Evolutionary conservation across 2,113 vertebrate species (phyloP).

Genomic region (Azemiops feae): DNA sequence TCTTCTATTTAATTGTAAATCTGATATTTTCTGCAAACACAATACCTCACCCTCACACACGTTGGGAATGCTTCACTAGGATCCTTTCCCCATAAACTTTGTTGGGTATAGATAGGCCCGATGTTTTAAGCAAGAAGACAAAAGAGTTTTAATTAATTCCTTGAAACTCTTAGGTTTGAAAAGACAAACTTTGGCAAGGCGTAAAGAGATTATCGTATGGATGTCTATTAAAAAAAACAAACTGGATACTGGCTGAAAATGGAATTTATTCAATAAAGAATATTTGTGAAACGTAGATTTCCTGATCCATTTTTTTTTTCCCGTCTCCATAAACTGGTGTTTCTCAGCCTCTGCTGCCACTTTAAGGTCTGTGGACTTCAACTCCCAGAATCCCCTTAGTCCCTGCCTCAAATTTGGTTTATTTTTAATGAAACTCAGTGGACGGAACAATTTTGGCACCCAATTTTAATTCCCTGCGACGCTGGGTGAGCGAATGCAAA

Average conservation of each 20-base stretch:
- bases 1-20: background rate
- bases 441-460: too few relatives aligned
- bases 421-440: too few relatives aligned
- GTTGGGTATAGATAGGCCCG: background rate
- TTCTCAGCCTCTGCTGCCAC: too few relatives aligned
- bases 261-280: background rate
- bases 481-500: too few relatives aligned
- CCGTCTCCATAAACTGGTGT: too few relatives aligned
- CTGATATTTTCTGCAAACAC: background rate
- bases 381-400: too few relatives aligned
- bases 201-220: background rate
- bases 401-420: too few relatives aligned
- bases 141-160: background rate
- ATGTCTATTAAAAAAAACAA: background rate
- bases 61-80: background rate
- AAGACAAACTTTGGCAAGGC: background rate
- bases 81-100: background rate
- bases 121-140: background rate
- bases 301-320: too few relatives aligned
- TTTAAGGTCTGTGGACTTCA: too few relatives aligned
- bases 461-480: too few relatives aligned
- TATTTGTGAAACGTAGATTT: background rate
- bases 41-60: background rate
- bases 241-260: background rate
- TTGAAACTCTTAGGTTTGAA: background rate